A percentile compares a stretch with the other conserved stretches of the same genome.
Conservation (phyloP, 2,113 vertebrate species). For the Hypomesus transpacificus region DNA sequence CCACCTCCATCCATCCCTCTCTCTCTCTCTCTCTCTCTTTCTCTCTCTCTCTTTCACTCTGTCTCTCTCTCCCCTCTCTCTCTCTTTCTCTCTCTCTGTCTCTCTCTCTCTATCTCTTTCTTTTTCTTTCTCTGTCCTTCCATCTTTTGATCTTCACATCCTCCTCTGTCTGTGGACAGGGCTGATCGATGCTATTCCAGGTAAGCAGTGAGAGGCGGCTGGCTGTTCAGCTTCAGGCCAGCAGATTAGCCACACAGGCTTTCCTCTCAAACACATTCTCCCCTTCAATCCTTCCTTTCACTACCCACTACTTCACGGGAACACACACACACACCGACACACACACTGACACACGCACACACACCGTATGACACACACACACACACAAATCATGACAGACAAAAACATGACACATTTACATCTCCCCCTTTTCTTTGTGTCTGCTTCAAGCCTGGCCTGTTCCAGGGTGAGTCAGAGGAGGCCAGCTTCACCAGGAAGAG, state of each 20-base stretch:
- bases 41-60: conserved; percentile 8
- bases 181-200: conserved; percentile 61
- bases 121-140: background rate
- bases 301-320: background rate
- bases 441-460: background rate
- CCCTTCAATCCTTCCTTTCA: conserved; percentile 48
- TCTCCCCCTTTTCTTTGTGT: too few species aligned
- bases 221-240: conserved; percentile 59
- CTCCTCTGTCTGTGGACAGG: background rate
- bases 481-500: background rate
- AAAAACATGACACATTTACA: too few species aligned
- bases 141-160: background rate
- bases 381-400: background rate
- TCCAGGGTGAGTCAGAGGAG: background rate
- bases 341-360: background rate
- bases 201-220: conserved; percentile 54
- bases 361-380: background rate
- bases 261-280: conserved; percentile 53
- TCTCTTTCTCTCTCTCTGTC: background rate
- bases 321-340: background rate
- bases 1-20: background rate
- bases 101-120: background rate
- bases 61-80: background rate
- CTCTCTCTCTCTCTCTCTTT: background rate
- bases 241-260: conserved; percentile 62